Evolutionary conservation across 2,888 invertebrate genomes (phyloP), one percentile per base, ranked within the genome.

Genomic region (Anthoptus insignis): DNA sequence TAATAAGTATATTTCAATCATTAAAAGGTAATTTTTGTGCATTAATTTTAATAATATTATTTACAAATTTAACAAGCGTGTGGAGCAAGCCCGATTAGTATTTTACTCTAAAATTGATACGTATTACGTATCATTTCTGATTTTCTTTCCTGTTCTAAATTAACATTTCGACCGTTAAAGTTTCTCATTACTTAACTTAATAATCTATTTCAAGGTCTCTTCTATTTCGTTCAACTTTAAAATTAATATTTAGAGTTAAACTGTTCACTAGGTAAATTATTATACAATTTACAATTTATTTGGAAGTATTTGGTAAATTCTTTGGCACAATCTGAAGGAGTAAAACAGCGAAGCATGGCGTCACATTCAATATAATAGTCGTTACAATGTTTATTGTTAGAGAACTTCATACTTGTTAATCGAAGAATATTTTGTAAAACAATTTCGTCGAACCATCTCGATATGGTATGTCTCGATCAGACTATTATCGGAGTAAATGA

Each of bases 61-160:
- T 84, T 92, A 89, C 89, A 89, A 73, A 73, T 79, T 83, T 74
- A 80, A 82, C 84, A 90, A 89, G 92, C 92, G 91, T 91, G 92
- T 83, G 76, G 84, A 82, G 83, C 84, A 90, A 91, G 91, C 92
- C 83, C 86, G 83, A 67, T 64, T 56, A 63, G 49, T 63, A 50
- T 24, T 52, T 63, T 63, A 63, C 49, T 63, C 56, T 63, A 63
- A 57, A 63, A 63, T 50, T 56, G 37, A 63, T 56, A 57, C 42
- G 45, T 57, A 49, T 9, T 42, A 42, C 19, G 42, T 42, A 63
- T 49, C 47, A 47, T 32, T 34, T 34, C 45, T 61, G 61, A 54
- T 49, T 19, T 21, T 11, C 0, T 58, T 58, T 22, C 24, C 21
- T 45, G 32, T 63, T 49, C 27, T 56, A 49, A 39, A 39, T 53